Percentiles rank a stretch among this genome's conserved stretches.
Conservation (phyloP, 1,140 invertebrate species). For the Drosophila navojoa region DNA sequence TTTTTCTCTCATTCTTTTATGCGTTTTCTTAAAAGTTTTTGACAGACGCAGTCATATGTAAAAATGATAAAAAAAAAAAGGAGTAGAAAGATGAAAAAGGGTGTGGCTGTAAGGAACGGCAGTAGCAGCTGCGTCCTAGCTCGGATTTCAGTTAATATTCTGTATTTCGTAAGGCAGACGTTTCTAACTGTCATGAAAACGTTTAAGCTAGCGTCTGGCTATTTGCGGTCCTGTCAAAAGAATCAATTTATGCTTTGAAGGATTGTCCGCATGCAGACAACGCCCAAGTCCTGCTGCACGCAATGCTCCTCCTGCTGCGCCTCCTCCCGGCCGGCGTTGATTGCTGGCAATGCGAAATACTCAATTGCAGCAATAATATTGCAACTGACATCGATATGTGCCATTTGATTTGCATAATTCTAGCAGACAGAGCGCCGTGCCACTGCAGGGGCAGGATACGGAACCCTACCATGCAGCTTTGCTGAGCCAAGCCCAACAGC, state of each 20-base stretch:
- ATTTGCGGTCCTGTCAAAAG: neutral
- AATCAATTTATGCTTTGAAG: conserved; percentile 45
- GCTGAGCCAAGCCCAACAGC: conserved; percentile 25
- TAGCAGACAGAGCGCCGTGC: conserved; percentile 40
- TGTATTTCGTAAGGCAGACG: conserved; percentile 17
- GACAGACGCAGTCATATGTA: conserved; percentile 78
- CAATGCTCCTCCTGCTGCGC: neutral
- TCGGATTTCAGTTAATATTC: conserved; percentile 50
- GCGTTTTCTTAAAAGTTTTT: conserved; percentile 68
- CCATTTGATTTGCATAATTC: conserved; percentile 81
- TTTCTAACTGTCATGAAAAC: conserved; percentile 4
- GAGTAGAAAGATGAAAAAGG: conserved; percentile 20
- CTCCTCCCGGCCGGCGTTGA: conserved; percentile 31
- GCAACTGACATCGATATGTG: conserved; percentile 77
- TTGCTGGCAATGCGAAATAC: conserved; percentile 64
- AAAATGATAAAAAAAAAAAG: conserved; percentile 42
- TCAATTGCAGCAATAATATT: conserved; percentile 81
- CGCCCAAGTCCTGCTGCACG: conserved; percentile 35
- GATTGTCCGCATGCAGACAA: conserved; percentile 35
- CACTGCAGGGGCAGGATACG: neutral
- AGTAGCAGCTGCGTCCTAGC: conserved; percentile 20
- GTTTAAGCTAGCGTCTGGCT: neutral
- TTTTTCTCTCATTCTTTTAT: conserved; percentile 29
- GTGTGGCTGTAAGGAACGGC: conserved; percentile 28
- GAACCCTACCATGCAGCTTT: conserved; percentile 44